phyloP scores from a whole-genome alignment of 2,797 vertebrate species.

The Adrianichthys oophorus region DNA sequence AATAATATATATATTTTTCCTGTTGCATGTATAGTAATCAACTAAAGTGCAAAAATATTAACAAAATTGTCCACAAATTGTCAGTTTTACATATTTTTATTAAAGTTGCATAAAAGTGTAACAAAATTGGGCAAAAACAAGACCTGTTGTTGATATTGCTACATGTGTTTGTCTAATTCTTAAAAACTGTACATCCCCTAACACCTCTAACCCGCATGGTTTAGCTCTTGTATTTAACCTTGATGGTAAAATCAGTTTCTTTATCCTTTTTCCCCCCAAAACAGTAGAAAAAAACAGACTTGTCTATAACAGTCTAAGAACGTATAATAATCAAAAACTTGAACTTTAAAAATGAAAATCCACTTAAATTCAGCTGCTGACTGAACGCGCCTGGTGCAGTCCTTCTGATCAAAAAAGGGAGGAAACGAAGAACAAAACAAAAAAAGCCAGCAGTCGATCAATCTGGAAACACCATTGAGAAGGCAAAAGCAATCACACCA shows the following conservation, averaged over 20 bases:
- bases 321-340: constrained; percentile 58
- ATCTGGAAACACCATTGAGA: constrained; percentile 28
- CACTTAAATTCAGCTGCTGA: constrained; percentile 61
- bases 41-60: background rate
- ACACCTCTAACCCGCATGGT: constrained; percentile 39
- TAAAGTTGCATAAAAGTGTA: constrained; percentile 88
- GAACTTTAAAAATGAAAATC: constrained; percentile 62
- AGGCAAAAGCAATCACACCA: constrained; percentile 62
- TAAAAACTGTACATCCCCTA: no score
- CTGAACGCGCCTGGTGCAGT: constrained; percentile 46
- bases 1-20: background rate
- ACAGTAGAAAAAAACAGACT: constrained; percentile 64
- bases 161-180: constrained; percentile 73
- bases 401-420: constrained; percentile 5
- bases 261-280: constrained; percentile 46
- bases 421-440: background rate
- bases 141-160: constrained; percentile 82
- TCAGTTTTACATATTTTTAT: constrained; percentile 79
- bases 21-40: no score
- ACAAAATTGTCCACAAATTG: background rate
- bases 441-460: constrained; percentile 7
- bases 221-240: constrained; percentile 65
- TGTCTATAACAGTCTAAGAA: constrained; percentile 74
- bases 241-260: constrained; percentile 55
- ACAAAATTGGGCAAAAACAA: constrained; percentile 82